Evolutionary conservation across 2,888 invertebrate genomes (phyloP).

Genomic region (Hemaris fuciformis): DNA sequence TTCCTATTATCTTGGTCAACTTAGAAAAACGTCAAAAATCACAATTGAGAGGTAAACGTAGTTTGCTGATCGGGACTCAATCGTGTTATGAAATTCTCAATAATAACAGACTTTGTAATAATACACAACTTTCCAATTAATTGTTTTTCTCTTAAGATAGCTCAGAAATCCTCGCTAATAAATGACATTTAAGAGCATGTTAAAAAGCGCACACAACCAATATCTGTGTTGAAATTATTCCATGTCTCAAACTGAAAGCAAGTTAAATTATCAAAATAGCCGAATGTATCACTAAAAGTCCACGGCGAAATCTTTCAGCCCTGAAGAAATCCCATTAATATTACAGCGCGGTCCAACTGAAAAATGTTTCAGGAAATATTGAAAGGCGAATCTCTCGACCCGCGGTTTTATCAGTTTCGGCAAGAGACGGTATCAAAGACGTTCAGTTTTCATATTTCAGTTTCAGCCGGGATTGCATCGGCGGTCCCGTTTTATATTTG

Average conservation of each 20-base stretch:
- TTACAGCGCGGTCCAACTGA: constrained; percentile 32
- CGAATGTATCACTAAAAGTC: constrained; percentile 18
- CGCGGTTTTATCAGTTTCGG: constrained; percentile 37
- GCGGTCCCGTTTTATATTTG: neutral
- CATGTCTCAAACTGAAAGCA: neutral
- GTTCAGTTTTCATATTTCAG: constrained; percentile 39
- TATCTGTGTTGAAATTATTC: neutral
- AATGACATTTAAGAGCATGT: too few species aligned
- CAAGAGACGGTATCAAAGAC: constrained; percentile 37
- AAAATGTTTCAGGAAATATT: constrained; percentile 54
- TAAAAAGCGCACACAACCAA: neutral
- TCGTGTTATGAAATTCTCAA: too few species aligned
- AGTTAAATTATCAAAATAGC: constrained; percentile 15
- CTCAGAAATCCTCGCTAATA: too few species aligned
- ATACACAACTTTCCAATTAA: too few species aligned
- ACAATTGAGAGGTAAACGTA: too few species aligned
- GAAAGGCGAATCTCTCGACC: constrained; percentile 34
- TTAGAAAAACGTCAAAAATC: too few species aligned
- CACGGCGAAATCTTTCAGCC: constrained; percentile 12
- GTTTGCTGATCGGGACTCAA: too few species aligned
- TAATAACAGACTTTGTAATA: too few species aligned
- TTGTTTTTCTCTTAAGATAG: too few species aligned
- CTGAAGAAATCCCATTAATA: constrained; percentile 48
- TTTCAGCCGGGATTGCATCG: neutral
- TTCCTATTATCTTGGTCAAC: too few species aligned